Percentiles rank a stretch among this genome's conserved stretches.
These are phyloP conservation scores for Calonectris borealis DNA, from an alignment of 2,113 vertebrate species.

Conservation along the genomic window DNA sequence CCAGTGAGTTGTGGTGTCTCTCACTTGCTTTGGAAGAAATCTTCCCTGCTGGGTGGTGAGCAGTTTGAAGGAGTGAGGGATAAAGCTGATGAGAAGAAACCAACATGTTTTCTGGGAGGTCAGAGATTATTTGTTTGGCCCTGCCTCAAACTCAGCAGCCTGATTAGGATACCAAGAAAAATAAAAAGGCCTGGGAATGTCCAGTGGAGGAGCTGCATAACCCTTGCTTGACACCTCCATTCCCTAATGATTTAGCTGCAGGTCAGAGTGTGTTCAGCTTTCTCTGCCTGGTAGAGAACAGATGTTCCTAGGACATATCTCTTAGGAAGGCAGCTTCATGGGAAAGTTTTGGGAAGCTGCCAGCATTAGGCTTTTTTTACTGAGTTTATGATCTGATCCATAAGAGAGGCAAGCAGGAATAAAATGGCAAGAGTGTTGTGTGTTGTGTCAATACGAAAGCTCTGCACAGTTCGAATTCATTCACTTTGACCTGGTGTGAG, in stretches of 20 bases:
- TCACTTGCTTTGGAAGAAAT: background rate
- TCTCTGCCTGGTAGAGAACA: background rate
- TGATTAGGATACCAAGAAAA: background rate
- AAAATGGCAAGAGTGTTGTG: background rate
- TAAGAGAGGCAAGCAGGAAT: background rate
- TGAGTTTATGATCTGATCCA: accelerated
- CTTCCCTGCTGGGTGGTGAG: background rate
- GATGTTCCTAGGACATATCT: background rate
- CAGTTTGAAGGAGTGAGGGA: background rate
- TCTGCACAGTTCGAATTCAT: background rate
- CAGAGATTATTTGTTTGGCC: background rate
- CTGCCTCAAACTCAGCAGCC: background rate
- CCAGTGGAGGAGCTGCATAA: background rate
- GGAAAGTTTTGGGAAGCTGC: background rate
- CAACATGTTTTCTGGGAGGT: background rate
- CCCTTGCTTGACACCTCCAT: background rate
- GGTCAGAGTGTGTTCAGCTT: background rate
- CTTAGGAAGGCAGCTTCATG: background rate
- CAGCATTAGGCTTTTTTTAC: background rate
- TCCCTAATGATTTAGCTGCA: background rate
- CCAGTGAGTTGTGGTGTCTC: background rate
- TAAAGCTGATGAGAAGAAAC: background rate
- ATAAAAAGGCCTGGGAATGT: background rate
- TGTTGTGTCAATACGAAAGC: background rate
- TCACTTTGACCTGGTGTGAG: background rate